Percentiles rank a stretch among this genome's conserved stretches.
These are phyloP conservation scores for Nomada lathburiana DNA, from an alignment of 2,888 invertebrate genomes.

Conservation along the genomic window DNA sequence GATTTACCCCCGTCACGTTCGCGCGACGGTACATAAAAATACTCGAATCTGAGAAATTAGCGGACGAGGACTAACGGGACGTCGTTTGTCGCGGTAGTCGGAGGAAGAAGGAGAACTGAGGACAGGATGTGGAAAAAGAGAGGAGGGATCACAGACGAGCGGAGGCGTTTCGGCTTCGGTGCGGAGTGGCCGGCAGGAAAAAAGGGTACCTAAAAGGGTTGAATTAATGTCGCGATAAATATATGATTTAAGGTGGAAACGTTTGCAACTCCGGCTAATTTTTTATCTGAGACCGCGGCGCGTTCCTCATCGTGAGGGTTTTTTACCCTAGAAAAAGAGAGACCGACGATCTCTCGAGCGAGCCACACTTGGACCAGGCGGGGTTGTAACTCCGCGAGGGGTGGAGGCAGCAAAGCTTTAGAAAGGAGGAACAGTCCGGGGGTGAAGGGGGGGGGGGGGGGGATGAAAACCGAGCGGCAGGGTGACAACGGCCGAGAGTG, in stretches of 20 bases:
- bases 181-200: constrained; percentile 72
- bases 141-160: constrained; percentile 50
- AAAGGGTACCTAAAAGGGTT: constrained; percentile 84
- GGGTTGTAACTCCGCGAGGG: constrained; percentile 44
- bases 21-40: constrained; percentile 82
- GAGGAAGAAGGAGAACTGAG: constrained; percentile 37
- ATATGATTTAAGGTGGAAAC: constrained; percentile 85
- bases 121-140: constrained; percentile 60
- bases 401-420: constrained; percentile 48
- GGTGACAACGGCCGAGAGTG: constrained; percentile 48
- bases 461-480: constrained; percentile 31
- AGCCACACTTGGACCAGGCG: constrained; percentile 36
- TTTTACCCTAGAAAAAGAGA: constrained; percentile 74
- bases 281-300: constrained; percentile 83
- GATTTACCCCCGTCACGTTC: constrained; percentile 80
- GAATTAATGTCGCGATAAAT: constrained; percentile 85
- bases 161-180: constrained; percentile 68
- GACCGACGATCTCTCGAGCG: constrained; percentile 67
- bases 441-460: constrained; percentile 30
- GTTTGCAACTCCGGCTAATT: constrained; percentile 84
- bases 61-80: constrained; percentile 80
- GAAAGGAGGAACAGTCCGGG: constrained; percentile 51
- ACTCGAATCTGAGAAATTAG: constrained; percentile 85
- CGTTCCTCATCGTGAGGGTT: constrained; percentile 71
- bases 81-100: constrained; percentile 61